Conservation (phyloP, 2,888 invertebrate species). For the Pseudoips prasinana region DNA sequence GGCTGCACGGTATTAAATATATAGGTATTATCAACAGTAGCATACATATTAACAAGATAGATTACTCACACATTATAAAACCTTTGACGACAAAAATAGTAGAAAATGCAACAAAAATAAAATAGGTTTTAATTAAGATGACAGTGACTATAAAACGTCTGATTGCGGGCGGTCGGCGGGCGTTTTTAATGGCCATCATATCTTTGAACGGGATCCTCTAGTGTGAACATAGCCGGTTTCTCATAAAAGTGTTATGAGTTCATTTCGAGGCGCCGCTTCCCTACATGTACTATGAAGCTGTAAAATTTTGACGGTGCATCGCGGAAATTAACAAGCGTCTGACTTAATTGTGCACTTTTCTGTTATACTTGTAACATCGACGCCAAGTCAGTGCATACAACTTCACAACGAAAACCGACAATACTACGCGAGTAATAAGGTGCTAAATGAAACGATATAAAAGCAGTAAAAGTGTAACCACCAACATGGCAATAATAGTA, state of each 20-base stretch:
- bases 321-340: conserved; percentile 28
- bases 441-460: no score
- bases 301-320: conserved; percentile 36
- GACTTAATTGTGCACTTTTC: conserved; percentile 17
- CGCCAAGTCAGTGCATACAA: no score
- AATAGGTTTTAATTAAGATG: conserved; percentile 72
- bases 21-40: no score
- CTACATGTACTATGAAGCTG: conserved; percentile 22
- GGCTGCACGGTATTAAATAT: no score
- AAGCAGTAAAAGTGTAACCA: no score
- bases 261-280: conserved; percentile 54
- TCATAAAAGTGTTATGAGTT: conserved; percentile 78
- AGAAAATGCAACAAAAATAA: conserved; percentile 40
- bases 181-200: conserved; percentile 69
- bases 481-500: no score
- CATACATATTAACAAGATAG: not conserved
- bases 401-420: no score
- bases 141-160: conserved; percentile 56
- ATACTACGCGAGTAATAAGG: no score
- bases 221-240: conserved; percentile 41
- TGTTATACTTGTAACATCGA: conserved; percentile 7
- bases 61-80: not conserved
- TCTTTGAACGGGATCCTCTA: conserved; percentile 44
- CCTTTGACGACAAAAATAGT: not conserved
- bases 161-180: conserved; percentile 60